Evolutionary conservation across 2,888 invertebrate species (phyloP).

Genomic region (Lithophane ornitopus): DNA sequence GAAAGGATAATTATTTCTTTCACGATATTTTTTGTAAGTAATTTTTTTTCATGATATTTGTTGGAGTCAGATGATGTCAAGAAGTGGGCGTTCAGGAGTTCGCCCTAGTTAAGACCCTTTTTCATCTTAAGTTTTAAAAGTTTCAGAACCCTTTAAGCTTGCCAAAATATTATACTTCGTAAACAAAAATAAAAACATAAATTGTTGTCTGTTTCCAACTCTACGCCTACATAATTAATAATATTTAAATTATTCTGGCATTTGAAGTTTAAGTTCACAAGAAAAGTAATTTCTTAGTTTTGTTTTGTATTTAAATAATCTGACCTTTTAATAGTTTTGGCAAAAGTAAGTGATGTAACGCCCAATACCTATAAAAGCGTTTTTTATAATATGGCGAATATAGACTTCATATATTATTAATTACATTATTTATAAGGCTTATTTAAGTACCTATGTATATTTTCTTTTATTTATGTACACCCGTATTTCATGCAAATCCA

Average conservation of each 20-base stretch:
- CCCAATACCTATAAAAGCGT: not conserved
- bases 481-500: slow-evolving; percentile 10
- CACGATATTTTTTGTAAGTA: too few species aligned
- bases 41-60: too few species aligned
- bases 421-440: not conserved
- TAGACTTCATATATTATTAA: not conserved
- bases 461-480: not conserved
- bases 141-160: not conserved
- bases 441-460: too few species aligned
- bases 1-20: not conserved
- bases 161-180: too few species aligned
- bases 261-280: not conserved
- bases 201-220: not conserved
- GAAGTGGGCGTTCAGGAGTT: not conserved
- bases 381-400: not conserved
- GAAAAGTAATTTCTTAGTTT: slow-evolving; percentile 2
- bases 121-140: not conserved
- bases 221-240: not conserved
- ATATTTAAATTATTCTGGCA: not conserved
- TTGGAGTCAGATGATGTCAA: not conserved
- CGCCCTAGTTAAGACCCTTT: too few species aligned
- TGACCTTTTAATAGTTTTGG: not conserved
- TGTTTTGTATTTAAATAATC: not conserved
- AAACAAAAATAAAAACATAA: slow-evolving; percentile 8
- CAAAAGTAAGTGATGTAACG: not conserved